Base-by-base conservation (phyloP, 1,140 invertebrate species). In the Philopotamus ludificatus region DNA sequence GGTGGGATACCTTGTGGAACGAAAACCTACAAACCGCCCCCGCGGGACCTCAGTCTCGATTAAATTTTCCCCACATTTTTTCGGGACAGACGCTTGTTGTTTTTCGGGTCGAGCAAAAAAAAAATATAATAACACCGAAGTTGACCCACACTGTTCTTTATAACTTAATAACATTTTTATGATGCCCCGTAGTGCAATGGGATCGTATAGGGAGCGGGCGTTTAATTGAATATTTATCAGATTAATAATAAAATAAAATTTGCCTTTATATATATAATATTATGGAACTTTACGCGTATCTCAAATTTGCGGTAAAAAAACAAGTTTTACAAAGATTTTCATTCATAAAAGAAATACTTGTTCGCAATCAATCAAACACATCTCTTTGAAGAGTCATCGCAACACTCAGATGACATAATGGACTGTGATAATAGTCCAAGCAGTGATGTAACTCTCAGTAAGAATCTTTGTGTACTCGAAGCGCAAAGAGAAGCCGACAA, bases 291-390 rank as follows among this genome's bases (percentile, higher is more conserved):
- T n/a, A n/a, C n/a, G n/a, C n/a, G n/a, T n/a, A n/a, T n/a, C n/a
- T n/a, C n/a, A n/a, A n/a, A n/a, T n/a, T n/a, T n/a, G n/a, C n/a
- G n/a, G n/a, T n/a, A n/a, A n/a, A n/a, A n/a, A n/a, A n/a, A n/a
- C n/a, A n/a, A n/a, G n/a, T n/a, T n/a, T n/a, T n/a, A n/a, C n/a
- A n/a, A n/a, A n/a, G n/a, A n/a, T n/a, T n/a, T n/a, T n/a, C n/a
- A n/a, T n/a, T n/a, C n/a, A n/a, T n/a, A n/a, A n/a, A n/a, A n/a
- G n/a, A n/a, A n/a, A n/a, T n/a, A n/a, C n/a, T n/a, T n/a, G 28
- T 34, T 61, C 44, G 44, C 26, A 45, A 61, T 61, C 59, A 47
- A 61, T 61, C 59, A 61, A 4, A 34, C 28, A 34, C 4, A 34
- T 34, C 23, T 28, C 42, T 25, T 49, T 61, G 18, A 61, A 49